Conservation (phyloP, 2,113 vertebrate species). For the Eurystomus gularis region DNA sequence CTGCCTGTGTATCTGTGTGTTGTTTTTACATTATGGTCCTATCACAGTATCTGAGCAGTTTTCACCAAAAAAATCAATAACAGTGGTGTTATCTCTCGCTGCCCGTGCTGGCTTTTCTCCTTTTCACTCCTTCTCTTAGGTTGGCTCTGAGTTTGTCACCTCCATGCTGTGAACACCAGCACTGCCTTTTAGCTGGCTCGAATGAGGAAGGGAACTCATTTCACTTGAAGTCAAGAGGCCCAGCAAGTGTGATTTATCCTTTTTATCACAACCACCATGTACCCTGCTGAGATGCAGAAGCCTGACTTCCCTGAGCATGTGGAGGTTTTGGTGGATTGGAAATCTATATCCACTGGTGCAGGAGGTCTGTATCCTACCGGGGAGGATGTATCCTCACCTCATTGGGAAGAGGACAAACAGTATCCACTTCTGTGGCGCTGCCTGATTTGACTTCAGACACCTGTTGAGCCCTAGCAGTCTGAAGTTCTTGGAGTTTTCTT, state of each 20-base stretch:
- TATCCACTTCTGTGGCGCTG: not conserved
- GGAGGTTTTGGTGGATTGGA: not conserved
- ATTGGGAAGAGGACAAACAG: not conserved
- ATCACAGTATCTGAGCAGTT: not conserved
- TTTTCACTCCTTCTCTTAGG: not conserved
- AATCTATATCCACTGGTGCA: accelerated
- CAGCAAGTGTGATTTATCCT: not conserved
- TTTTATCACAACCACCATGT: accelerated
- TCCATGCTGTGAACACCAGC: not conserved
- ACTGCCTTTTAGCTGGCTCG: not conserved
- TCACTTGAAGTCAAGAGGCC: not conserved
- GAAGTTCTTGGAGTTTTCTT: not conserved
- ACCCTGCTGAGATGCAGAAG: not conserved
- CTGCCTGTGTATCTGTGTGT: not conserved
- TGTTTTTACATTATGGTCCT: not conserved
- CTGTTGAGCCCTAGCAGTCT: not conserved
- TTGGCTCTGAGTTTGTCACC: not conserved
- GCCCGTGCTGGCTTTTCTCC: not conserved
- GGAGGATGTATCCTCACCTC: accelerated
- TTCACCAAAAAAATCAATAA: not conserved
- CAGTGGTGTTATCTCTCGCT: not conserved
- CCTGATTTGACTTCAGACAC: not conserved
- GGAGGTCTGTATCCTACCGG: too few species aligned
- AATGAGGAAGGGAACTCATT: not conserved
- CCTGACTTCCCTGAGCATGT: accelerated